Evolutionary conservation across 2,888 invertebrate species (phyloP).

Genomic region (Clanis bilineata): DNA sequence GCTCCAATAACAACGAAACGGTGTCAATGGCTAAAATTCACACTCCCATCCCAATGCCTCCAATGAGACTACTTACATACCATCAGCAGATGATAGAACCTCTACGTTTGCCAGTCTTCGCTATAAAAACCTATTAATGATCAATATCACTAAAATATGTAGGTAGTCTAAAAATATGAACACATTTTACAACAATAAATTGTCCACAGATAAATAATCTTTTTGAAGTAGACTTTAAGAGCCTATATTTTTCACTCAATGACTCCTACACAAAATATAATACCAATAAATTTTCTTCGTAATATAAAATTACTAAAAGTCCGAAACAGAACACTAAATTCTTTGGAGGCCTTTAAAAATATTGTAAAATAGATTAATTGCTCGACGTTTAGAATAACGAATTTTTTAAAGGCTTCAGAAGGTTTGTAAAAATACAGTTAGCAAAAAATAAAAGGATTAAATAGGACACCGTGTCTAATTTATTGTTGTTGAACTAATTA

Average conservation of each 20-base stretch:
- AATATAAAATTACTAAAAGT: constrained; percentile 3
- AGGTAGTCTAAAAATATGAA: no score
- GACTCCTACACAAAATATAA: neutral
- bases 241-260: neutral
- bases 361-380: constrained; percentile 9
- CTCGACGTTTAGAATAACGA: constrained; percentile 9
- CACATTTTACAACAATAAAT: no score
- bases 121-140: no score
- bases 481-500: constrained; percentile 42
- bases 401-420: constrained; percentile 5
- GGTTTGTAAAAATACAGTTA: constrained; percentile 9
- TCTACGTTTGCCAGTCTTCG: no score
- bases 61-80: no score
- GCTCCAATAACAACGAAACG: no score
- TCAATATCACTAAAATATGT: no score
- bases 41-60: no score
- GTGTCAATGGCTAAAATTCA: no score
- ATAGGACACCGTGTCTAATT: constrained; percentile 30
- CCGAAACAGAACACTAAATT: constrained; percentile 4
- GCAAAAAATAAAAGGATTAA: constrained; percentile 22
- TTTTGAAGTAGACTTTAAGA: neutral
- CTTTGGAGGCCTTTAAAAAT: constrained; percentile 1
- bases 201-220: no score
- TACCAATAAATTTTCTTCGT: neutral
- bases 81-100: no score